A percentile compares a stretch with the other conserved stretches of the same genome.
Conservation (phyloP, 1,140 invertebrate genomes). For the Caenorhabditis remanei region DNA sequence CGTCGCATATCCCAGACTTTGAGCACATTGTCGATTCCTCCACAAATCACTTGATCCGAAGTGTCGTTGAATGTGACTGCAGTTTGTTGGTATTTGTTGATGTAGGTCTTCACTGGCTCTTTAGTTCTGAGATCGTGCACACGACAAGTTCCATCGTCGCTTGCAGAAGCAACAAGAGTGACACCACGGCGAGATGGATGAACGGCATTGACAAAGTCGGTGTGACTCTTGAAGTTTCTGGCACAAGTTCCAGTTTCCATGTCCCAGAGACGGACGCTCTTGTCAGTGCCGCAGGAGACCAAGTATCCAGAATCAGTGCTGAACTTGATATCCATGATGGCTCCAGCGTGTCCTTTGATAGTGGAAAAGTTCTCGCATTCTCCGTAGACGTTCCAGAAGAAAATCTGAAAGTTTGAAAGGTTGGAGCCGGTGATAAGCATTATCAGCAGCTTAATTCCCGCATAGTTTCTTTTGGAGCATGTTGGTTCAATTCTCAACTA, state of each 20-base stretch:
- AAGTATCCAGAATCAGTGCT: slow-evolving; percentile 85
- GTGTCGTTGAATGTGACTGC: slow-evolving; percentile 95
- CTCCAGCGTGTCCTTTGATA: slow-evolving; percentile 92
- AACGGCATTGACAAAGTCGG: slow-evolving; percentile 81
- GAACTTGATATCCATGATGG: slow-evolving; percentile 94
- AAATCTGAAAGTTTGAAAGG: slow-evolving; percentile 16
- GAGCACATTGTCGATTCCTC: slow-evolving; percentile 96
- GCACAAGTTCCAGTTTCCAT: slow-evolving; percentile 87
- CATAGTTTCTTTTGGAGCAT: no score
- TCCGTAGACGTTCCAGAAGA: slow-evolving; percentile 96
- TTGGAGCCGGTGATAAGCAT: no score
- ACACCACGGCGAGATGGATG: slow-evolving; percentile 87
- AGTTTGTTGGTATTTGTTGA: slow-evolving; percentile 84
- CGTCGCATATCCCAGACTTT: slow-evolving; percentile 97
- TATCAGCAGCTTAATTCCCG: no score
- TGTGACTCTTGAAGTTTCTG: slow-evolving; percentile 86
- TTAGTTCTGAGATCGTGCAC: slow-evolving; percentile 88
- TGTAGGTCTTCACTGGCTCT: slow-evolving; percentile 86
- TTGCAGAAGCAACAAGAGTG: slow-evolving; percentile 89
- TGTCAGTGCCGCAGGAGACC: slow-evolving; percentile 94
- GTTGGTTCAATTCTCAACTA: no score
- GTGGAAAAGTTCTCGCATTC: slow-evolving; percentile 96
- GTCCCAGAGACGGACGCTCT: slow-evolving; percentile 95
- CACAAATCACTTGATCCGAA: slow-evolving; percentile 89
- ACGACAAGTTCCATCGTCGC: slow-evolving; percentile 86